Percentiles rank a stretch among this genome's conserved stretches.
phyloP scores from a whole-genome alignment of 2,888 invertebrate species.

The Heliconius ethilla region DNA sequence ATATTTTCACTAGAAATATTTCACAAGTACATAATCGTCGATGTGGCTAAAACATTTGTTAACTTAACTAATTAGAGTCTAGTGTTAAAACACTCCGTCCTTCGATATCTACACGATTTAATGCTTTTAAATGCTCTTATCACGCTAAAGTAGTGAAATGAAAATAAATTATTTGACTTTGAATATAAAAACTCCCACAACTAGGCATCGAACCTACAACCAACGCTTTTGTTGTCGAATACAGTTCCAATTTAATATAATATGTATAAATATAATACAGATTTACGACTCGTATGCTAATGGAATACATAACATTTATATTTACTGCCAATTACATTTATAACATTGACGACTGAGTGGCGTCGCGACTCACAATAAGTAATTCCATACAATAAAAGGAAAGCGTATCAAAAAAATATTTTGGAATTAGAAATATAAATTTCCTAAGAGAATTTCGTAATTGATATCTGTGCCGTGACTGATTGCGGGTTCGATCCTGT shows the following conservation, averaged over 20 bases:
- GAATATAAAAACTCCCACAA: neutral
- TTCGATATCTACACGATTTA: too few species aligned
- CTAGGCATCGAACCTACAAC: neutral
- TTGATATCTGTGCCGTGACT: too few species aligned
- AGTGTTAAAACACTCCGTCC: neutral
- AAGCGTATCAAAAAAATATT: neutral
- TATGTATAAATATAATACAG: slow-evolving; percentile 4
- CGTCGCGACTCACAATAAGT: slow-evolving; percentile 3
- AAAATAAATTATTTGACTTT: neutral
- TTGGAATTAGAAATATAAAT: neutral
- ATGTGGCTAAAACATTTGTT: too few species aligned
- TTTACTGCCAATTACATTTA: slow-evolving; percentile 20
- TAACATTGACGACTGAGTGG: slow-evolving; percentile 2
- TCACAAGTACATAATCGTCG: too few species aligned
- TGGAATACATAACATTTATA: slow-evolving; percentile 29
- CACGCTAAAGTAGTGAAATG: neutral
- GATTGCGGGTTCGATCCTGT: too few species aligned
- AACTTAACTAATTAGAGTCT: too few species aligned
- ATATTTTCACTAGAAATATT: neutral
- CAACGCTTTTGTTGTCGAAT: too few species aligned
- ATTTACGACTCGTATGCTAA: slow-evolving; percentile 28
- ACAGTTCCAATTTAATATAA: neutral
- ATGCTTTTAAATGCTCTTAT: neutral
- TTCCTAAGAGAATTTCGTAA: too few species aligned
- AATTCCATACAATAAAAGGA: neutral